Evolutionary conservation across 2,888 invertebrate genomes (phyloP).

Genomic region (Parnassius apollo): DNA sequence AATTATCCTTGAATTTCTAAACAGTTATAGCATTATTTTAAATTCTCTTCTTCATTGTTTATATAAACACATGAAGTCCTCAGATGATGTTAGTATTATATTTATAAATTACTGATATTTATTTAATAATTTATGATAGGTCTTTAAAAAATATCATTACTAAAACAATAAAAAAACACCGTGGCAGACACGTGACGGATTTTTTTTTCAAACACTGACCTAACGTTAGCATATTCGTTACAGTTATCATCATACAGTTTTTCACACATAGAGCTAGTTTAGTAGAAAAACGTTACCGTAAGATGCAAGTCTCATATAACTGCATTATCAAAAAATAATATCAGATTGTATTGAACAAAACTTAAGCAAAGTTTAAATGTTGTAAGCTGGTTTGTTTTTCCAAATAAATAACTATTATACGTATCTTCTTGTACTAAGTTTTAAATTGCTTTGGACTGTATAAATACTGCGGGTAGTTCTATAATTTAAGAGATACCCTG

Average conservation of each 20-base stretch:
- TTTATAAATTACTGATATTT: too few species aligned
- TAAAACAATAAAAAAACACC: too few species aligned
- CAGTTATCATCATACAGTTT: neutral
- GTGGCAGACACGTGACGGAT: too few species aligned
- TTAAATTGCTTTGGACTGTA: constrained; percentile 14
- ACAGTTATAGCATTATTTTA: too few species aligned
- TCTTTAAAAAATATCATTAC: too few species aligned
- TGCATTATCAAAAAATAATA: constrained; percentile 10
- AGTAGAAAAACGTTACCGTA: neutral
- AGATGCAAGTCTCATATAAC: constrained; percentile 9
- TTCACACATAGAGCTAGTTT: constrained; percentile 6
- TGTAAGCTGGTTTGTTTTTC: constrained; percentile 1
- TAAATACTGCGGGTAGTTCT: constrained; percentile 12
- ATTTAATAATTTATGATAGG: too few species aligned
- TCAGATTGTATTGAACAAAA: neutral
- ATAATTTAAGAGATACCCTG: constrained; percentile 9
- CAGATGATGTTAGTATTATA: too few species aligned
- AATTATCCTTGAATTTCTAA: too few species aligned
- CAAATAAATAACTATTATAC: constrained; percentile 21
- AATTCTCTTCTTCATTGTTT: too few species aligned
- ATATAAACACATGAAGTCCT: too few species aligned
- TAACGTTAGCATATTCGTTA: too few species aligned
- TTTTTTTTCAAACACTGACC: too few species aligned
- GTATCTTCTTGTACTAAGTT: constrained; percentile 11
- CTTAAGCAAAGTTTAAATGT: constrained; percentile 2